These are phyloP conservation scores for Galeopsomyia nigrocyanea DNA, from an alignment of 2,888 invertebrate species.

Conservation along the genomic window DNA sequence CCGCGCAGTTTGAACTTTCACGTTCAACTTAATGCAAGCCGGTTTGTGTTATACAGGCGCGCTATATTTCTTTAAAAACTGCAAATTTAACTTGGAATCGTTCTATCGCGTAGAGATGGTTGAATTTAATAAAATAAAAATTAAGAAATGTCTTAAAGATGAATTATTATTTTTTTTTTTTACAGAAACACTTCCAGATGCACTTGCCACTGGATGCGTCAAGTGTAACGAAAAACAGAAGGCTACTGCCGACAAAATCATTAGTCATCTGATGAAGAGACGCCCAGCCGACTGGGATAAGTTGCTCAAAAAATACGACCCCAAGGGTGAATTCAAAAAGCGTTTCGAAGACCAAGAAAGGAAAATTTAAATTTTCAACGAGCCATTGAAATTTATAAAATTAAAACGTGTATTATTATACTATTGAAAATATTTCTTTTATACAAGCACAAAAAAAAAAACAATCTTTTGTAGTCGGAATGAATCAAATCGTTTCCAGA, in stretches of 20 bases:
- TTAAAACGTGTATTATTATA: conserved; percentile 32
- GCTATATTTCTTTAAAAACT: no score
- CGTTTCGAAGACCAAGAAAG: conserved; percentile 65
- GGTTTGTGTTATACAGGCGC: no score
- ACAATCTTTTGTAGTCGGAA: conserved; percentile 27
- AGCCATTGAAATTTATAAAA: conserved; percentile 25
- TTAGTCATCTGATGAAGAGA: conserved; percentile 75
- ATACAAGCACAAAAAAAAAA: conserved; percentile 13
- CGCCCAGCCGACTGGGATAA: conserved; percentile 79
- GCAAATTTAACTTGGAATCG: background rate
- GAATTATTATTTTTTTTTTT: background rate
- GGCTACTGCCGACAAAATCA: conserved; percentile 77
- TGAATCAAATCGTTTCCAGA: conserved; percentile 18
- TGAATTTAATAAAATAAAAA: background rate
- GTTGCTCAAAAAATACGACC: conserved; percentile 78
- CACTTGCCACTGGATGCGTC: conserved; percentile 76
- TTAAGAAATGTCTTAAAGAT: background rate
- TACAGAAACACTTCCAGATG: conserved; percentile 80
- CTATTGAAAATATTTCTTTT: conserved; percentile 30
- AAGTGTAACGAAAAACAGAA: conserved; percentile 79
- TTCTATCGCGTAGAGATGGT: background rate
- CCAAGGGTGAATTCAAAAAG: conserved; percentile 76
- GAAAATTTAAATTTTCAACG: conserved; percentile 33
- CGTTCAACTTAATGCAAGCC: conserved; percentile 47
- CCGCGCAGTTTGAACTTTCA: conserved; percentile 60